Percentiles rank a stretch among this genome's conserved stretches.
phyloP scores from a whole-genome alignment of 2,797 vertebrate genomes.

The Potorous gilbertii region DNA sequence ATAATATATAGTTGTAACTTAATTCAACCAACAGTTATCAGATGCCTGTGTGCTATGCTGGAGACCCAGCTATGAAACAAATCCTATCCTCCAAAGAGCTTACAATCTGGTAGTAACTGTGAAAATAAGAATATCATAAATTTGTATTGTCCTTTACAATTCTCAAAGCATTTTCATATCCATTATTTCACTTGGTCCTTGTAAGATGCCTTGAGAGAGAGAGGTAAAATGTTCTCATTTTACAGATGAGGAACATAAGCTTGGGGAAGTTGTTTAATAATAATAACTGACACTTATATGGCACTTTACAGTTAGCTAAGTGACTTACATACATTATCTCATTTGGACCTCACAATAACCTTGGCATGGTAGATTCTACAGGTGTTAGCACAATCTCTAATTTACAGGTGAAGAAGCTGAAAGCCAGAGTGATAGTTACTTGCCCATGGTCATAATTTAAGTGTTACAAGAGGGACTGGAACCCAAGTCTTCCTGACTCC shows the following conservation, averaged over 20 bases:
- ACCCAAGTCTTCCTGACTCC: neutral
- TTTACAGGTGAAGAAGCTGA: neutral
- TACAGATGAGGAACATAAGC: neutral
- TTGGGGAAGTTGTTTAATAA: neutral
- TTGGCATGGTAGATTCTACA: neutral
- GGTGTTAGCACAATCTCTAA: neutral
- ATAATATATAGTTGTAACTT: neutral
- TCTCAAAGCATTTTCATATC: neutral
- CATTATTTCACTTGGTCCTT: neutral
- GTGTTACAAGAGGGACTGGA: neutral
- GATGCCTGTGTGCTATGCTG: neutral
- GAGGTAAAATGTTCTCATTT: neutral
- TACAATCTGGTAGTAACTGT: neutral
- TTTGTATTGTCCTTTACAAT: neutral
- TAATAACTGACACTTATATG: neutral
- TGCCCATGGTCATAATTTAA: neutral
- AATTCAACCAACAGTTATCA: no score
- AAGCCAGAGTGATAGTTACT: neutral
- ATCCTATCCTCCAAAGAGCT: accelerated
- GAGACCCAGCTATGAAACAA: neutral
- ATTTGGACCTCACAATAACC: neutral
- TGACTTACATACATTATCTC: neutral
- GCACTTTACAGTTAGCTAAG: neutral
- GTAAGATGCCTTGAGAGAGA: neutral
- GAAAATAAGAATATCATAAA: neutral